phyloP scores from a whole-genome alignment of 2,113 vertebrate species.

The Perccottus glenii region DNA sequence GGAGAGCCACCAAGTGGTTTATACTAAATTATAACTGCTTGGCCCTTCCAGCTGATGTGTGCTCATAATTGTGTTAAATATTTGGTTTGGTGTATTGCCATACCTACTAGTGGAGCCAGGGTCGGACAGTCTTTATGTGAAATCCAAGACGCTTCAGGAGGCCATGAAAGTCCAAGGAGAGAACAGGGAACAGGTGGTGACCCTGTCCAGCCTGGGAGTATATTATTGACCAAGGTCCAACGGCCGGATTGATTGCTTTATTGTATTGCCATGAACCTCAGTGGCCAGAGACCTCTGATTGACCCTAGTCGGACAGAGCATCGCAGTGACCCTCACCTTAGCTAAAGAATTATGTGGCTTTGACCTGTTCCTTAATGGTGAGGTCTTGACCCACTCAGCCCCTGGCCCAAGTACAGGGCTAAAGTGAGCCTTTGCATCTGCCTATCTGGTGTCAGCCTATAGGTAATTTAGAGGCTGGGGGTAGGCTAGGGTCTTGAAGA shows the following conservation, averaged over 20 bases:
- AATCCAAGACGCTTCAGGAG: conserved; percentile 61
- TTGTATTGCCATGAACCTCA: conserved; percentile 83
- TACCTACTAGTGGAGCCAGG: conserved; percentile 1
- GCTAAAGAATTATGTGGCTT: conserved; percentile 82
- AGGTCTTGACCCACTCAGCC: conserved; percentile 73
- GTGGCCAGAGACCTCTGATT: conserved; percentile 76
- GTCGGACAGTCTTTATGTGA: conserved; percentile 56
- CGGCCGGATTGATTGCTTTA: conserved; percentile 80
- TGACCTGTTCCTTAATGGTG: conserved; percentile 77
- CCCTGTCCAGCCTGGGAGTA: conserved; percentile 71
- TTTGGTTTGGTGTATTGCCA: conserved; percentile 40
- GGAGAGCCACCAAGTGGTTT: conserved; percentile 29
- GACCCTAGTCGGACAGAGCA: conserved; percentile 70
- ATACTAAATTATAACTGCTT: background rate
- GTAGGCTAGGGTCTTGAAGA: conserved; percentile 46
- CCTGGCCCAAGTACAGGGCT: conserved; percentile 53
- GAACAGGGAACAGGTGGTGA: conserved; percentile 80
- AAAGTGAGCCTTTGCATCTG: conserved; percentile 48
- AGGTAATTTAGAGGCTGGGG: conserved; percentile 76
- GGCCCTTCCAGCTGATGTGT: background rate
- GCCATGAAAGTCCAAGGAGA: conserved; percentile 77
- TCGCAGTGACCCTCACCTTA: conserved; percentile 80
- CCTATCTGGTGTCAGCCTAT: conserved; percentile 58
- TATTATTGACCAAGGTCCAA: conserved; percentile 79
- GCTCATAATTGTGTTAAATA: conserved; percentile 33